Conservation (phyloP, 2,888 invertebrate species). For the Drosophila recens region DNA sequence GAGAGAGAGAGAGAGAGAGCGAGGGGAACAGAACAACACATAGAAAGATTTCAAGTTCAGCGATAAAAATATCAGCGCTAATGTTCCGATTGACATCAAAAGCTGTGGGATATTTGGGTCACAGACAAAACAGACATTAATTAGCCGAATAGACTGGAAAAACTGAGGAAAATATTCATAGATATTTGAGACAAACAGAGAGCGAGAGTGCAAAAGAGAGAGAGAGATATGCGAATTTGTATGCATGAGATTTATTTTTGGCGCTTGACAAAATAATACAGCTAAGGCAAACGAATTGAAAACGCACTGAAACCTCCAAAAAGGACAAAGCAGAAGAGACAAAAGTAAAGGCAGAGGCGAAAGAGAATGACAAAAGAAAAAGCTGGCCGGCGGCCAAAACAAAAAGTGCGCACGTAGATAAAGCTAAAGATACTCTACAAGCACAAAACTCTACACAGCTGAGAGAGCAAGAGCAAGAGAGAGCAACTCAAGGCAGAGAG, state of each 20-base stretch:
- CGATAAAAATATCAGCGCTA: conserved; percentile 31
- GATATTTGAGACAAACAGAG: conserved; percentile 24
- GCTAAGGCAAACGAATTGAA: conserved; percentile 34
- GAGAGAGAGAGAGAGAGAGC: neutral
- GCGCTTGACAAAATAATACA: conserved; percentile 39
- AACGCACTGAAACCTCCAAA: conserved; percentile 38
- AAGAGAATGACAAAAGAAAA: conserved; percentile 11
- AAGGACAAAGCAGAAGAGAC: conserved; percentile 35
- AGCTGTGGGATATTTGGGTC: conserved; percentile 54
- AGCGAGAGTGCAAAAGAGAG: neutral
- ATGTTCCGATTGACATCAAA: conserved; percentile 43
- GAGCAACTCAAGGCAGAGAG: conserved; percentile 3
- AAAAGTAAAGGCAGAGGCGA: conserved; percentile 9
- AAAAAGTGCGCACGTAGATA: conserved; percentile 61
- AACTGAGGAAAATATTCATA: conserved; percentile 15
- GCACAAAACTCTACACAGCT: conserved; percentile 3
- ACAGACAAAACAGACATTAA: conserved; percentile 56
- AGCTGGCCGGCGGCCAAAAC: conserved; percentile 67
- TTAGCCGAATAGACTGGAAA: conserved; percentile 56
- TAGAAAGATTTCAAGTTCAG: conserved; percentile 52
- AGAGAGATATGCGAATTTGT: conserved; percentile 37
- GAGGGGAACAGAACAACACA: neutral
- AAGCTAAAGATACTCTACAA: conserved; percentile 50
- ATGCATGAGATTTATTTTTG: conserved; percentile 62
- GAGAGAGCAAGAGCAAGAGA: conserved; percentile 14